These are phyloP conservation scores for Apogon talboti DNA, from an alignment of 2,797 vertebrate species.

Conservation along the genomic window DNA sequence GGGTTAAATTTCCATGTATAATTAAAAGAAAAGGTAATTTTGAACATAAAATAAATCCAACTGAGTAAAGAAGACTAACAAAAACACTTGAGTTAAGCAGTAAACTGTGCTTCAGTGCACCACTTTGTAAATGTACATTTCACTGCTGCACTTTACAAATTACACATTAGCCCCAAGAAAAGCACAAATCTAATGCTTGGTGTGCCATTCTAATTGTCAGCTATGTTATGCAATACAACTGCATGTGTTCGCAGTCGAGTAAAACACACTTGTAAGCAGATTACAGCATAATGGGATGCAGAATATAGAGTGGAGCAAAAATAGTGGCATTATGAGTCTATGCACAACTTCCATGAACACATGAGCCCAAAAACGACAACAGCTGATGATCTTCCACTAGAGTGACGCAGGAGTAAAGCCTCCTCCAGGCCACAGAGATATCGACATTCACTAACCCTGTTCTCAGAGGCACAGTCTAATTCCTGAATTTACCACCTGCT, in stretches of 20 bases:
- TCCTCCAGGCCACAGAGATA: conserved; percentile 21
- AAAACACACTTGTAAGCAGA: conserved; percentile 55
- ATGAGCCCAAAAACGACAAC: conserved; percentile 12
- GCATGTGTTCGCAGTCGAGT: conserved; percentile 25
- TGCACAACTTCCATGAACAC: conserved; percentile 32
- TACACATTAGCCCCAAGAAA: conserved; percentile 6
- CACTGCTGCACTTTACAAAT: conserved; percentile 3
- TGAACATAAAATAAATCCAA: not conserved
- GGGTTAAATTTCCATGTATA: no score
- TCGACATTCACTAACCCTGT: conserved; percentile 18
- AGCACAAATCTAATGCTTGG: conserved; percentile 4
- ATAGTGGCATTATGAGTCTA: conserved; percentile 54
- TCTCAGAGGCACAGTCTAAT: conserved; percentile 8
- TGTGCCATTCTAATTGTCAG: conserved; percentile 22
- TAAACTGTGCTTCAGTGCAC: not conserved
- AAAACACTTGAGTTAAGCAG: no score
- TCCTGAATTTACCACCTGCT: conserved; percentile 36
- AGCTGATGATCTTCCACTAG: conserved; percentile 2
- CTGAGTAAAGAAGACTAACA: not conserved
- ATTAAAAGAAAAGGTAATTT: no score
- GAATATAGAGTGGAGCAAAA: conserved; percentile 39
- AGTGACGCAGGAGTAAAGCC: conserved; percentile 3
- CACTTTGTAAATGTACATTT: not conserved
- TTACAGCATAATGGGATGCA: conserved; percentile 52
- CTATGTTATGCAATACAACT: conserved; percentile 38